These are phyloP conservation scores for Athripsodes cinereus DNA, from an alignment of 2,888 invertebrate genomes.

Conservation along the genomic window DNA sequence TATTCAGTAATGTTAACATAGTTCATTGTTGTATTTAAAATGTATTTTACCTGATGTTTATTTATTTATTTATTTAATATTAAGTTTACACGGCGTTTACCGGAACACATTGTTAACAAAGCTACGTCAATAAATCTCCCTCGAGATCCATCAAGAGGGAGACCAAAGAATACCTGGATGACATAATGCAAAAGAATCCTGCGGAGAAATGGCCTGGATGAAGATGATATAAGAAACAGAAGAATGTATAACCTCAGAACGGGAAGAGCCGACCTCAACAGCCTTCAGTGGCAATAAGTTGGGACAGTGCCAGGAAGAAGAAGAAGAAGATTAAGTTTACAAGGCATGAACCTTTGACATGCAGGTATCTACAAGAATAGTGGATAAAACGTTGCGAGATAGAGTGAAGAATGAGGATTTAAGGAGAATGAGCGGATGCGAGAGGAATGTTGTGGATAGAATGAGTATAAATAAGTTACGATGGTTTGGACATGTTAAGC, in stretches of 20 bases:
- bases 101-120: neutral
- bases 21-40: too few species aligned
- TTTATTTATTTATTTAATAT: too few species aligned
- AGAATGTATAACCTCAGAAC: constrained; percentile 2
- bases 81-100: too few species aligned
- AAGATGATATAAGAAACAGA: neutral
- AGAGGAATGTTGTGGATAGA: too few species aligned
- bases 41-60: too few species aligned
- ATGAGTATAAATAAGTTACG: too few species aligned
- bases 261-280: constrained; percentile 4
- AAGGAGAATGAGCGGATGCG: too few species aligned
- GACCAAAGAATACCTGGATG: constrained; percentile 6
- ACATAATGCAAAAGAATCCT: neutral
- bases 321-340: neutral
- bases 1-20: too few species aligned
- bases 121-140: neutral
- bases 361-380: too few species aligned
- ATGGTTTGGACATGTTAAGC: too few species aligned
- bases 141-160: constrained; percentile 2
- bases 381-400: too few species aligned
- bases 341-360: neutral
- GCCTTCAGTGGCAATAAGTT: constrained; percentile 2
- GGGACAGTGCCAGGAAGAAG: constrained; percentile 6
- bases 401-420: too few species aligned
- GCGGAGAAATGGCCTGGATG: constrained; percentile 3